Evolutionary conservation across 92 coral and sea anemone species (phyloP).

Genomic region (Desmophyllum pertusum): DNA sequence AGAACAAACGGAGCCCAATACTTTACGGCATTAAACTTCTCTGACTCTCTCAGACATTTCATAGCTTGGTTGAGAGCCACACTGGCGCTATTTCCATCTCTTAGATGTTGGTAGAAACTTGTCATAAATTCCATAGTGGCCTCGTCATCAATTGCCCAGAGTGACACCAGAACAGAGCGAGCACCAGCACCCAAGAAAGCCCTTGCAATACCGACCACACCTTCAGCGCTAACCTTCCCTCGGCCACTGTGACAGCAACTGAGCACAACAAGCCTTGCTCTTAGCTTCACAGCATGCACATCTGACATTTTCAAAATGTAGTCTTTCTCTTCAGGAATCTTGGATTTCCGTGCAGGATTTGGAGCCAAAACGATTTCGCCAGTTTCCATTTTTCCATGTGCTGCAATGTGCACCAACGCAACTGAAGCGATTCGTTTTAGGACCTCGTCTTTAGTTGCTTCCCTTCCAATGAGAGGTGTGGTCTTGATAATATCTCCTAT

Average conservation of each 20-base stretch:
- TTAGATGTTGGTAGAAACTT: background rate
- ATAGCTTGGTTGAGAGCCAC: background rate
- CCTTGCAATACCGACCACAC: background rate
- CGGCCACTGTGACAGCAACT: background rate
- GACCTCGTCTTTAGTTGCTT: background rate
- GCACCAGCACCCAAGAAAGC: slow-evolving; percentile 36
- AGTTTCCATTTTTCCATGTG: background rate
- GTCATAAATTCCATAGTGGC: background rate
- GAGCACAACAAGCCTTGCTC: background rate
- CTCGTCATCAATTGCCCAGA: slow-evolving; percentile 28
- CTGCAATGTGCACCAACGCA: background rate
- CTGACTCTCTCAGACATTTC: background rate
- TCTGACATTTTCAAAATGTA: background rate
- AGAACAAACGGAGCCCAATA: background rate
- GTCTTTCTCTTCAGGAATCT: background rate
- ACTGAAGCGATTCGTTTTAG: background rate
- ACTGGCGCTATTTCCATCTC: background rate
- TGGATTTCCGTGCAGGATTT: background rate
- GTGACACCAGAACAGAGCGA: slow-evolving; percentile 34
- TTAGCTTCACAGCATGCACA: background rate
- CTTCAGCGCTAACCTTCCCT: background rate
- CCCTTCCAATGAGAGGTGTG: background rate
- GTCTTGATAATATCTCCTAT: background rate
- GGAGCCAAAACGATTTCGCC: background rate
- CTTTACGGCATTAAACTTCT: background rate